These are phyloP conservation scores for Eudyptes chrysolophus DNA, from an alignment of 2,113 vertebrate genomes.

Conservation along the genomic window DNA sequence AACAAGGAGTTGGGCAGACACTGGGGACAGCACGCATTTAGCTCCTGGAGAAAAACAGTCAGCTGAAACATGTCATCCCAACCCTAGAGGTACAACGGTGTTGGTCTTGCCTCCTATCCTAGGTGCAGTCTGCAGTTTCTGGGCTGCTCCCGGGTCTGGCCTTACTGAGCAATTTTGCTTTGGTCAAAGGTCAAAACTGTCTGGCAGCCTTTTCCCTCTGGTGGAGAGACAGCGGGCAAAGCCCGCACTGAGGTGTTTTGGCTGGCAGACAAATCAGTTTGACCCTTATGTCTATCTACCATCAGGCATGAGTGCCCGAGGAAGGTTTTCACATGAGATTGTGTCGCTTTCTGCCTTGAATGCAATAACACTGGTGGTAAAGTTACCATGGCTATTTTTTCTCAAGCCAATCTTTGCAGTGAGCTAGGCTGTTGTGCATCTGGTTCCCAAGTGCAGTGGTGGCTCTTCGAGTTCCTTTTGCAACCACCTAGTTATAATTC, in stretches of 20 bases:
- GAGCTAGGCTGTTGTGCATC: neutral
- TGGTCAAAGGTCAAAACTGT: neutral
- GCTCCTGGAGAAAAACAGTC: neutral
- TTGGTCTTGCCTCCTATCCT: accelerated
- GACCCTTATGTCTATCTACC: neutral
- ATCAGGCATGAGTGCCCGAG: neutral
- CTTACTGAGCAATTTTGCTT: neutral
- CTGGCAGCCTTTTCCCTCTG: neutral
- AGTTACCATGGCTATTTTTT: neutral
- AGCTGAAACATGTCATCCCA: neutral
- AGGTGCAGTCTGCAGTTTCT: neutral
- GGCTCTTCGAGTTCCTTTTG: neutral
- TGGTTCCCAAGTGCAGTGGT: neutral
- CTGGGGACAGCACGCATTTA: accelerated
- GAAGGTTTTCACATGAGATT: neutral
- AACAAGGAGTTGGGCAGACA: neutral
- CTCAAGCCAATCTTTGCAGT: neutral
- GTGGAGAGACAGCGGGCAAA: neutral
- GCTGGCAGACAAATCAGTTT: neutral
- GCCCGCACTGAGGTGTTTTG: neutral
- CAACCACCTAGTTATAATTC: neutral
- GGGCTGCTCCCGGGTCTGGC: neutral
- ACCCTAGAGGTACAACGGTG: accelerated
- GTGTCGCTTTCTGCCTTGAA: neutral
- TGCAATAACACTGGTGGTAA: accelerated